Percentiles rank a stretch among this genome's conserved stretches.
These are phyloP conservation scores for Phrynosoma blainvillii DNA, from an alignment of 2,113 vertebrate genomes.

Conservation along the genomic window DNA sequence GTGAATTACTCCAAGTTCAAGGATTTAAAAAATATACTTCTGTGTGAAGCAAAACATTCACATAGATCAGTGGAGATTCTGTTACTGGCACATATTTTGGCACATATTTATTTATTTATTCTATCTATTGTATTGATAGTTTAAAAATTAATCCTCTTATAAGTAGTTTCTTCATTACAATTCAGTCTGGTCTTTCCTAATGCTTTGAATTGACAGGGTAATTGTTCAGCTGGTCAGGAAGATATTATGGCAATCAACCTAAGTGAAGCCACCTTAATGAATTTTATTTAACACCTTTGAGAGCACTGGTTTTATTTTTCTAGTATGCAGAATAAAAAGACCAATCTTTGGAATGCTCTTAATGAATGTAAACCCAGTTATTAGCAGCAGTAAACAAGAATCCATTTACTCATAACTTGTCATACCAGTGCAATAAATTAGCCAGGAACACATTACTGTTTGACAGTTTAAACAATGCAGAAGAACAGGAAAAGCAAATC, in stretches of 20 bases:
- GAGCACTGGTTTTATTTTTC: constrained; percentile 58
- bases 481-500: constrained; percentile 60
- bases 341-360: constrained; percentile 73
- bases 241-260: not conserved
- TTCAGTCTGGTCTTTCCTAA: not conserved
- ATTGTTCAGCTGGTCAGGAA: constrained; percentile 12
- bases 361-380: constrained; percentile 74
- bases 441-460: constrained; percentile 70
- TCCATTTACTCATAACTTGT: constrained; percentile 67
- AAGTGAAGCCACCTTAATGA: not conserved
- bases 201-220: not conserved
- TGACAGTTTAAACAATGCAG: constrained; percentile 72
- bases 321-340: constrained; percentile 68
- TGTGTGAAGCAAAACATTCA: not conserved
- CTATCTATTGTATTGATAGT: not conserved
- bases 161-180: not conserved
- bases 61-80: constrained; percentile 12
- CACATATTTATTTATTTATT: not conserved
- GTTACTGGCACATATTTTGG: not conserved
- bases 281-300: constrained; percentile 11
- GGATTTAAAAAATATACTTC: constrained; percentile 2
- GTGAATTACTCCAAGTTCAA: not conserved
- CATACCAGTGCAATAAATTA: constrained; percentile 70
- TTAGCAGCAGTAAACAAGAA: constrained; percentile 65
- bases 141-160: not conserved